Conservation (phyloP, 2,888 invertebrate genomes). For the Stenotaenia linearis region DNA sequence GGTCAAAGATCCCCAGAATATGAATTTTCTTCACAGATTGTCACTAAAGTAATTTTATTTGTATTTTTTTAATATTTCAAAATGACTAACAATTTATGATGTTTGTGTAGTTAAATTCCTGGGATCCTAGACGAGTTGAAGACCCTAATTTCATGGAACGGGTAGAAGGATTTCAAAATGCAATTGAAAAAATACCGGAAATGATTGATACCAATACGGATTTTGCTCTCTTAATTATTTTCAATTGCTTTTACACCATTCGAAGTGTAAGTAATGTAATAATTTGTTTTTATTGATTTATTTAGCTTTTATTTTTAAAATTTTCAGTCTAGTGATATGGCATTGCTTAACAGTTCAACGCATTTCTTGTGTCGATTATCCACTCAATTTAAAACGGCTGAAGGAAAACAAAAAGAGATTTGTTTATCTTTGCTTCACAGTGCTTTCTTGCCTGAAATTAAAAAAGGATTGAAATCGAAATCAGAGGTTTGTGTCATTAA, state of each 20-base stretch:
- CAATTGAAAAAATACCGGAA: slow-evolving; percentile 54
- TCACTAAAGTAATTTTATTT: neutral
- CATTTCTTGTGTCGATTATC: slow-evolving; percentile 66
- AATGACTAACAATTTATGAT: slow-evolving; percentile 14
- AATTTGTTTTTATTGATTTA: slow-evolving; percentile 1
- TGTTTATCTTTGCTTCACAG: slow-evolving; percentile 48
- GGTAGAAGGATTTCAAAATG: slow-evolving; percentile 67
- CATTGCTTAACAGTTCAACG: slow-evolving; percentile 70
- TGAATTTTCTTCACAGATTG: slow-evolving; percentile 39
- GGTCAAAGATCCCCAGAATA: slow-evolving; percentile 40
- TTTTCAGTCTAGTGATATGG: slow-evolving; percentile 69
- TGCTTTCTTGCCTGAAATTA: slow-evolving; percentile 66
- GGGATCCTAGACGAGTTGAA: slow-evolving; percentile 80
- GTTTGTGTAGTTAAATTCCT: slow-evolving; percentile 67
- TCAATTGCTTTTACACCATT: slow-evolving; percentile 75
- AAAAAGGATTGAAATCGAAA: slow-evolving; percentile 63
- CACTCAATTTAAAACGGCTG: slow-evolving; percentile 53
- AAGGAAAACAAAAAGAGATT: slow-evolving; percentile 50
- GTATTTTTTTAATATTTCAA: neutral
- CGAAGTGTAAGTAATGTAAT: slow-evolving; percentile 49
- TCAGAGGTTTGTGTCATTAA: slow-evolving; percentile 51
- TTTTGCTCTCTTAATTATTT: slow-evolving; percentile 60
- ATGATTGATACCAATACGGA: slow-evolving; percentile 60
- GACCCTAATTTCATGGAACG: slow-evolving; percentile 85
- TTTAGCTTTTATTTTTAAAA: slow-evolving; percentile 32